Evolutionary conservation across 2,888 invertebrate genomes (phyloP).

Genomic region (Gastrophysa polygoni): DNA sequence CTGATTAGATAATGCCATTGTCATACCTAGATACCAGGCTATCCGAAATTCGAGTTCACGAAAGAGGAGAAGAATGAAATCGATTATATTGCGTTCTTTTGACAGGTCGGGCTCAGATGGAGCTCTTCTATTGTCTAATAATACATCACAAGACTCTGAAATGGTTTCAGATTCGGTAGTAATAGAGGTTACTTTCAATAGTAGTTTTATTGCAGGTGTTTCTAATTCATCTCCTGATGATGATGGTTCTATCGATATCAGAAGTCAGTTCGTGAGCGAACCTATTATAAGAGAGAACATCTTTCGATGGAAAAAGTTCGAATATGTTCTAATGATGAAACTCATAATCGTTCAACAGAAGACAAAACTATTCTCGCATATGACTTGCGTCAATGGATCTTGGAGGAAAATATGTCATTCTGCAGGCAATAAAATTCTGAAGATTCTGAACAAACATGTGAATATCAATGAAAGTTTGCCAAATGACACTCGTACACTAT

Average conservation of each 20-base stretch:
- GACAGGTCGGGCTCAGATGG: no score
- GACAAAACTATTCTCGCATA: background rate
- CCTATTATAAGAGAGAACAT: no score
- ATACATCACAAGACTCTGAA: background rate
- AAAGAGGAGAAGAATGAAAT: constrained; percentile 1
- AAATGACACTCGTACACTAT: background rate
- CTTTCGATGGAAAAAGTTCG: background rate
- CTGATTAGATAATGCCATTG: no score
- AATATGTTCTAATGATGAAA: background rate
- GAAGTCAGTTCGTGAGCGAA: background rate
- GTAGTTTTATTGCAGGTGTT: background rate
- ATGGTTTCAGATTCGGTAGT: no score
- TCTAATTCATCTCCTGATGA: background rate
- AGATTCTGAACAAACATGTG: constrained; percentile 3
- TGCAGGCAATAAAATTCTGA: constrained; percentile 1
- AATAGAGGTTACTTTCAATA: background rate
- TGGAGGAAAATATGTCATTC: constrained; percentile 6
- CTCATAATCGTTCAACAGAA: background rate
- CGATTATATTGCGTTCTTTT: background rate
- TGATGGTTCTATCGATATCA: background rate
- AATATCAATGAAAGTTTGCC: background rate
- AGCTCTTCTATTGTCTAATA: background rate
- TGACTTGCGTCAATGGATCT: background rate
- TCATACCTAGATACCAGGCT: background rate
- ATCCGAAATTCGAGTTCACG: background rate